Evolutionary conservation across 2,888 invertebrate species (phyloP).

Genomic region (Campoplex nolae): DNA sequence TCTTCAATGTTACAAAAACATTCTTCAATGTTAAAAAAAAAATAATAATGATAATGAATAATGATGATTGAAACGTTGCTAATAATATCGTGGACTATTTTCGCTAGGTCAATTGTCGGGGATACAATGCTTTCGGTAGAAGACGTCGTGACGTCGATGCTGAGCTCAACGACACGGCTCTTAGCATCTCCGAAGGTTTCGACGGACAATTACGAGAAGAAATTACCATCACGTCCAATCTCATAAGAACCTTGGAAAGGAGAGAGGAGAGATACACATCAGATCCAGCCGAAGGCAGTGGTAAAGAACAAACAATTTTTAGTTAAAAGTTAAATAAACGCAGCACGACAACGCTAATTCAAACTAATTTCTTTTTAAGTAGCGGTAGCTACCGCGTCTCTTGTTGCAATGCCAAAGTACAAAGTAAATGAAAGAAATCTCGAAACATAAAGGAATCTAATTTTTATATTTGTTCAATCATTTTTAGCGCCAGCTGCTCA

Average conservation of each 20-base stretch:
- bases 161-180: conserved; percentile 86
- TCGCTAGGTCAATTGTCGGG: conserved; percentile 93
- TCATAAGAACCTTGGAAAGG: conserved; percentile 95
- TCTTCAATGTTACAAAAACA: neutral
- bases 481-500: conserved; percentile 86
- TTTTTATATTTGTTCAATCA: conserved; percentile 36
- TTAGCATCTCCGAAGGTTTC: conserved; percentile 86
- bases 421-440: neutral
- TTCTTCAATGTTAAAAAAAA: neutral
- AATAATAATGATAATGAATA: neutral
- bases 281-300: conserved; percentile 91
- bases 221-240: conserved; percentile 96
- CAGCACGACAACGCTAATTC: neutral
- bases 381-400: too few relatives aligned
- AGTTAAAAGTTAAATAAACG: neutral
- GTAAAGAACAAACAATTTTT: conserved; percentile 69
- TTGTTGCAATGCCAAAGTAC: neutral
- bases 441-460: conserved; percentile 18
- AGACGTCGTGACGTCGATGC: conserved; percentile 89
- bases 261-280: conserved; percentile 91
- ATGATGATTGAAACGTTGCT: neutral
- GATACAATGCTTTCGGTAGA: conserved; percentile 95
- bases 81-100: conserved; percentile 53
- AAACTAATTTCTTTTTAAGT: too few relatives aligned
- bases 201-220: conserved; percentile 96